These are phyloP conservation scores for Turnix velox DNA, from an alignment of 2,113 vertebrate species.

Conservation along the genomic window DNA sequence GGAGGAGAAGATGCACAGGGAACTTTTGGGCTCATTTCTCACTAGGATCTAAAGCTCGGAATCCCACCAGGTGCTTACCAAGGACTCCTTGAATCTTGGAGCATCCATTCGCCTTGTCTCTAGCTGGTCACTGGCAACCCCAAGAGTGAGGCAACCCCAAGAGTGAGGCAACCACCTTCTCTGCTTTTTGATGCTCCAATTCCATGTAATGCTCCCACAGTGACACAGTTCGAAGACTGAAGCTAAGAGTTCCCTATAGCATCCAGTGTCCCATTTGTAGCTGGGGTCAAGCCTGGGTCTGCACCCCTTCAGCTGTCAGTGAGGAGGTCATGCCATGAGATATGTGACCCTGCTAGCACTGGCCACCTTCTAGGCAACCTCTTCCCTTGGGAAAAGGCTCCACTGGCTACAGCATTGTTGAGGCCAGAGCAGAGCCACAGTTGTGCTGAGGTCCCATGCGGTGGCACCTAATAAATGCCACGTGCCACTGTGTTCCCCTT, in stretches of 20 bases:
- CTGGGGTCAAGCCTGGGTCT: fast-evolving
- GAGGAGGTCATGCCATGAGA: not conserved
- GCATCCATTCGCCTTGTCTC: not conserved
- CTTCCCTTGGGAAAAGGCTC: not conserved
- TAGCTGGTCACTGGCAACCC: not conserved
- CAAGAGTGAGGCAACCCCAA: not conserved
- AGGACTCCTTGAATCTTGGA: not conserved
- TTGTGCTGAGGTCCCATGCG: fast-evolving
- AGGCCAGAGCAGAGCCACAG: not conserved
- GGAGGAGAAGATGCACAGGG: not conserved
- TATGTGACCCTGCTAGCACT: fast-evolving
- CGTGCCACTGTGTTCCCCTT: fast-evolving
- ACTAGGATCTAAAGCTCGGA: not conserved
- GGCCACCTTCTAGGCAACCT: not conserved
- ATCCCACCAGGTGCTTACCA: fast-evolving
- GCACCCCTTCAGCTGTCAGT: fast-evolving
- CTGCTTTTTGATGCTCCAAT: fast-evolving
- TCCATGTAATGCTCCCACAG: not conserved
- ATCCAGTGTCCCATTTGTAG: fast-evolving
- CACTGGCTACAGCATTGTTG: fast-evolving
- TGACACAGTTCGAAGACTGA: fast-evolving
- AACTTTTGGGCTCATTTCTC: not conserved
- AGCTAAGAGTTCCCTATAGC: not conserved
- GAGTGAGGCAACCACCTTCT: not conserved
- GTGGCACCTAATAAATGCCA: not conserved